Conservation (phyloP, 2,888 invertebrate species). For the Meteorus colon region DNA sequence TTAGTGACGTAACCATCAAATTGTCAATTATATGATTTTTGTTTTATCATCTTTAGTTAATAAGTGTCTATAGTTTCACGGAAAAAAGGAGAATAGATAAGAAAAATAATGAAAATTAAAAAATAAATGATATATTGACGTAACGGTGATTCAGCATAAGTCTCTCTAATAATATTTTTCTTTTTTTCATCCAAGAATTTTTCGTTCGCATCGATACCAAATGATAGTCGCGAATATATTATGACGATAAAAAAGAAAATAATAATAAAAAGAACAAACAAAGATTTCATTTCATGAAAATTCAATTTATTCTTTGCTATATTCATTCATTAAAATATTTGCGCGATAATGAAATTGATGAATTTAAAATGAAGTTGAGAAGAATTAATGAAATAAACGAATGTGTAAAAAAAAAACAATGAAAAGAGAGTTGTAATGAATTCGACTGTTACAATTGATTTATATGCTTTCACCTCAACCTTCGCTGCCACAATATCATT, state of each 20-base stretch:
- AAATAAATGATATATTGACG: neutral
- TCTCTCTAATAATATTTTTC: slow-evolving; percentile 10
- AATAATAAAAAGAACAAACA: no score
- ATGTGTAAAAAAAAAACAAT: neutral
- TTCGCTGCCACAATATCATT: neutral
- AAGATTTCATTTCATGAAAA: neutral
- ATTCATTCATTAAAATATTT: slow-evolving; percentile 8
- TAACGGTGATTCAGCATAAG: neutral
- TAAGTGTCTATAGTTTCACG: slow-evolving; percentile 6
- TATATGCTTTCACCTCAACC: neutral
- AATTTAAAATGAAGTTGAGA: neutral
- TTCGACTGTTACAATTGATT: neutral
- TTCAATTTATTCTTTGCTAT: neutral
- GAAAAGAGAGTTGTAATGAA: neutral
- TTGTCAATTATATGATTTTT: slow-evolving; percentile 4
- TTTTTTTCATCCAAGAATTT: neutral
- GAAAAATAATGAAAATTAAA: no score
- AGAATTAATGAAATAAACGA: neutral
- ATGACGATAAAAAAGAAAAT: neutral
- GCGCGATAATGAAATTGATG: slow-evolving; percentile 8
- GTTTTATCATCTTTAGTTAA: neutral
- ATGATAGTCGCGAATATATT: neutral
- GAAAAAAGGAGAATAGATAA: neutral
- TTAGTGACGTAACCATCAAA: neutral
- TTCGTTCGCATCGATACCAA: slow-evolving; percentile 6